A percentile compares a stretch with the other conserved stretches of the same genome.
phyloP scores from a whole-genome alignment of 2,113 vertebrate species.

The Pluvianellus socialis region DNA sequence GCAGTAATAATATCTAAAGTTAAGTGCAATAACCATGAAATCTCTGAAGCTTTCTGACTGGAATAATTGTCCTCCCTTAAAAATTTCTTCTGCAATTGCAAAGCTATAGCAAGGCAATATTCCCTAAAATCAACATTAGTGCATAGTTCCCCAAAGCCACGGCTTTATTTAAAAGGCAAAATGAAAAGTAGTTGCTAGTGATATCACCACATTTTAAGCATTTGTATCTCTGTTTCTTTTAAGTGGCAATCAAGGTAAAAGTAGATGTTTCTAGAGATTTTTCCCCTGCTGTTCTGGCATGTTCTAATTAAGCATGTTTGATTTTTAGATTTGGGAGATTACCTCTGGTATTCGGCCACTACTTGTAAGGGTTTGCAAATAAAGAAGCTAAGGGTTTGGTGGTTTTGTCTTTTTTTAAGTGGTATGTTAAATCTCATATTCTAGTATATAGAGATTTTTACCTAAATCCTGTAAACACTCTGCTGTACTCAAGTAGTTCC shows the following conservation, averaged over 20 bases:
- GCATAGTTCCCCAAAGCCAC: neutral
- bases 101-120: neutral
- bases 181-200: neutral
- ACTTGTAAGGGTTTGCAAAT: neutral
- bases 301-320: constrained; percentile 10
- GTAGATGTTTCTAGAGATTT: neutral
- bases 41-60: neutral
- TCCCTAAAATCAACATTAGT: neutral
- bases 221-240: neutral
- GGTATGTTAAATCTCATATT: neutral
- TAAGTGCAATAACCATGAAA: neutral
- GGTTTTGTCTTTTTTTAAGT: neutral
- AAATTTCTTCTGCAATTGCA: neutral
- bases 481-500: neutral
- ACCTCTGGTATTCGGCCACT: neutral
- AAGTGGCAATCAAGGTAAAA: neutral
- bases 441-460: neutral
- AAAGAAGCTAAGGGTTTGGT: neutral
- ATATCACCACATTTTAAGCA: neutral
- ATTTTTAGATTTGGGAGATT: constrained; percentile 27
- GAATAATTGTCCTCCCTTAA: neutral
- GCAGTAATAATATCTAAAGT: neutral
- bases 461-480: neutral
- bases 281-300: neutral
- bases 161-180: neutral